Conservation (phyloP, 2,113 vertebrate species). For the Corapipo altera region DNA sequence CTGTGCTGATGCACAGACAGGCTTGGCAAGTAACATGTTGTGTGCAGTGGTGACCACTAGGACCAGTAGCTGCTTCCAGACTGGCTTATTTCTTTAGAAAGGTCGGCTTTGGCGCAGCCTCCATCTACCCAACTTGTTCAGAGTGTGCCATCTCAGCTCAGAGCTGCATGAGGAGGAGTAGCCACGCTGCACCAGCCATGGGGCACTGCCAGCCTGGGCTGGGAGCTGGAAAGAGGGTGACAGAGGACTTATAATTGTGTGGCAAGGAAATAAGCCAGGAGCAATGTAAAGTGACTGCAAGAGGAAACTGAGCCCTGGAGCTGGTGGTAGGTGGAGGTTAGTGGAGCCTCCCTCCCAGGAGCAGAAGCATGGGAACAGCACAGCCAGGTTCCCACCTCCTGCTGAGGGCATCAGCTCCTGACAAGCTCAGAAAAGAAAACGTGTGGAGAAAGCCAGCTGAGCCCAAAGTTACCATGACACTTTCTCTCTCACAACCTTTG, state of each 20-base stretch:
- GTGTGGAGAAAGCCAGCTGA: not conserved
- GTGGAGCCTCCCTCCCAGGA: not conserved
- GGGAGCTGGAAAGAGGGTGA: not conserved
- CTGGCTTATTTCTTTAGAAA: not conserved
- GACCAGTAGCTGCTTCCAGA: not conserved
- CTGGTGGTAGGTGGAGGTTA: not conserved
- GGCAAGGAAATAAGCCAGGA: not conserved
- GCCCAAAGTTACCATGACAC: not conserved
- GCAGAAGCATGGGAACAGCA: not conserved
- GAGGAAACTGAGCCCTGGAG: not conserved
- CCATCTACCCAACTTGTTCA: not conserved
- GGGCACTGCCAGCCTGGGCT: not conserved
- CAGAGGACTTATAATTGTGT: not conserved
- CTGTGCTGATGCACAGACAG: rapidly evolving
- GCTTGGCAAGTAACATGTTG: not conserved
- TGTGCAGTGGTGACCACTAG: not conserved
- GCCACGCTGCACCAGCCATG: rapidly evolving
- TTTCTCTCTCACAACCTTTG: not conserved
- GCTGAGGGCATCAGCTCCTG: not conserved
- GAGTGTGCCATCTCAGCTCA: rapidly evolving
- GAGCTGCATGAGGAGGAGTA: not conserved
- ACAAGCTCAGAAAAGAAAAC: not conserved
- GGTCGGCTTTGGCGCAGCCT: not conserved
- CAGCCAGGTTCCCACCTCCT: not conserved
- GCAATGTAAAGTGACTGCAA: conserved; percentile 11